Evolutionary conservation across 2,797 vertebrate genomes (phyloP), one percentile per base, ranked within the genome.

Genomic region (Malurus leucopterus): DNA sequence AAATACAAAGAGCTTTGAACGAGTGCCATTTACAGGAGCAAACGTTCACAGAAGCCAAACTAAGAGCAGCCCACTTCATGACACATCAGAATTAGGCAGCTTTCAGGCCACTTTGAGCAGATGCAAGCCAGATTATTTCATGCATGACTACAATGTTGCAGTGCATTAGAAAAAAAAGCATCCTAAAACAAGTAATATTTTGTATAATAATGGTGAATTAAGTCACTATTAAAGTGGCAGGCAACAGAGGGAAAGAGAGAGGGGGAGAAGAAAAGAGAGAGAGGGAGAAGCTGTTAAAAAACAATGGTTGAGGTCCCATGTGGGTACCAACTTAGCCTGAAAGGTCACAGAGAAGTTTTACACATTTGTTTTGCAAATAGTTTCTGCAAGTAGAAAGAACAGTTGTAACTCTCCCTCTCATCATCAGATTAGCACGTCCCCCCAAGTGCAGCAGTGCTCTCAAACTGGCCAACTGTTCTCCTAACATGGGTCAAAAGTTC

Each of bases 41-140:
- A 95, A 94, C 92, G 85, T 95, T 89, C 96, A 94, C 94, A 96
- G 95, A 95, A 96, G 95, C 89, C 94, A 95, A 90, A 92, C 85
- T 88, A 92, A 87, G 88, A 90, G 93, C 95, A 97, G 96, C 92
- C 78, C 88, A 87, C 58, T 80, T 95, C 47, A 93, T 85, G 90
- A 90, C 93, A 95, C 41, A 47, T 17, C 93, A 90, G 95, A 95
- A 93, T 96, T 91, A 95, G 93, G 71, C 92, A 87, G 68, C 86
- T 91, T 92, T 72, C 91, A 91, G 84, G 90, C 86, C 92, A 76
- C 87, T 91, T 88, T 59, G 90, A 96, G 94, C 62, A 95, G 90
- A 80, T 92, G 87, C 93, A 95, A 96, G 93, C 76, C 89, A 91
- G 85, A 95, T 95, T 95, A 95, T 95, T 92, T 85, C 92, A 96